Evolutionary conservation across 2,797 vertebrate species (phyloP).

Genomic region (Loris lydekkerianus): DNA sequence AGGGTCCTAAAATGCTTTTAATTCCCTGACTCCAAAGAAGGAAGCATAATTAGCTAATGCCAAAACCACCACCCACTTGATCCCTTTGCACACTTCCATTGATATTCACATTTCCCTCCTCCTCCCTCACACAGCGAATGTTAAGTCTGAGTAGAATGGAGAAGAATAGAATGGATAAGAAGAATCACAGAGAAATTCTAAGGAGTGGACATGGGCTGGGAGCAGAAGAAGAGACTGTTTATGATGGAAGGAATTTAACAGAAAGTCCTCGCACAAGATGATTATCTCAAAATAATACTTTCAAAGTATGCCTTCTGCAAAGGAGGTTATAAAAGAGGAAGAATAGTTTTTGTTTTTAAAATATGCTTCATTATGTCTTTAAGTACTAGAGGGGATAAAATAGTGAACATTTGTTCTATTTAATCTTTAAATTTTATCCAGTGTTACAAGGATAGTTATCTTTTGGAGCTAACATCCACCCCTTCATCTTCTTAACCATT

Average conservation of each 20-base stretch:
- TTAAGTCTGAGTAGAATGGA: not conserved
- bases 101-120: not conserved
- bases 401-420: not conserved
- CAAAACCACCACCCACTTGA: not conserved
- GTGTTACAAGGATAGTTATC: not conserved
- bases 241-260: not conserved
- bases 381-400: not conserved
- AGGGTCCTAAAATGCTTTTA: not conserved
- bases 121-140: not conserved
- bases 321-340: not conserved
- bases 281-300: conserved; percentile 14
- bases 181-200: conserved; percentile 5
- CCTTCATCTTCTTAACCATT: not conserved
- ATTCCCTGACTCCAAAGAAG: not conserved
- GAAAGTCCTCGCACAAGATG: not conserved
- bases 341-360: not conserved
- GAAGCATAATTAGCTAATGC: not conserved
- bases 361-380: not conserved
- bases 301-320: not conserved
- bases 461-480: not conserved
- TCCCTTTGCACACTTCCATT: not conserved
- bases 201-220: not conserved
- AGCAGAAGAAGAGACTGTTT: not conserved
- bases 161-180: not conserved
- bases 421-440: not conserved